Percentiles rank a stretch among this genome's conserved stretches.
Evolutionary conservation across 2,113 vertebrate genomes (phyloP).

Genomic region (Bettongia penicillata): DNA sequence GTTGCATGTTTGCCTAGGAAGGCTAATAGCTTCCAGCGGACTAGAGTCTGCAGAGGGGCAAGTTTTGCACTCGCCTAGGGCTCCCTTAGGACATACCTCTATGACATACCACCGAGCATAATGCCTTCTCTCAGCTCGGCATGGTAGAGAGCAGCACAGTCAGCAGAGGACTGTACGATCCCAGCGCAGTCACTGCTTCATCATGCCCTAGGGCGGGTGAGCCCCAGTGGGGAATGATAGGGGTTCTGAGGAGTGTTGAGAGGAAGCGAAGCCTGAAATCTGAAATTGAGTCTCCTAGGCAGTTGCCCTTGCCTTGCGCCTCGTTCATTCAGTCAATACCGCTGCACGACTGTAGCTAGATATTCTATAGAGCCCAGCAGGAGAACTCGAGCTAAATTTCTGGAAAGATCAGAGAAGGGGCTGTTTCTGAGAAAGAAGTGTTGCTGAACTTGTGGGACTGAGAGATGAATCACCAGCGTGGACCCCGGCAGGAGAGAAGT

Average conservation of each 20-base stretch:
- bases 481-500: not conserved
- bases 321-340: not conserved
- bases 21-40: not conserved
- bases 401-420: constrained; percentile 1
- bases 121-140: not conserved
- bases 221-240: not conserved
- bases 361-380: not conserved
- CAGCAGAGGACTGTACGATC: not conserved
- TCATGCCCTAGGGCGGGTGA: not conserved
- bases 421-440: not conserved
- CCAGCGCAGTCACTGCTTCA: not conserved
- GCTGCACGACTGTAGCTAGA: not conserved
- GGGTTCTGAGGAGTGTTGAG: not conserved
- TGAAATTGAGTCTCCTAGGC: not conserved
- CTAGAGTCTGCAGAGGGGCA: not conserved
- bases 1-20: not conserved
- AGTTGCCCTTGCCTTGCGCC: not conserved
- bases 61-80: not conserved
- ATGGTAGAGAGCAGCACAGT: not conserved
- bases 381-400: not conserved
- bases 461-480: not conserved
- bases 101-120: not conserved
- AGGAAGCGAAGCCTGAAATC: not conserved
- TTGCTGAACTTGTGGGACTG: not conserved
- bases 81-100: not conserved